Percentiles rank a stretch among this genome's conserved stretches.
These are phyloP conservation scores for Hippocampus barbouri DNA, from an alignment of 2,113 vertebrate species.

Conservation along the genomic window DNA sequence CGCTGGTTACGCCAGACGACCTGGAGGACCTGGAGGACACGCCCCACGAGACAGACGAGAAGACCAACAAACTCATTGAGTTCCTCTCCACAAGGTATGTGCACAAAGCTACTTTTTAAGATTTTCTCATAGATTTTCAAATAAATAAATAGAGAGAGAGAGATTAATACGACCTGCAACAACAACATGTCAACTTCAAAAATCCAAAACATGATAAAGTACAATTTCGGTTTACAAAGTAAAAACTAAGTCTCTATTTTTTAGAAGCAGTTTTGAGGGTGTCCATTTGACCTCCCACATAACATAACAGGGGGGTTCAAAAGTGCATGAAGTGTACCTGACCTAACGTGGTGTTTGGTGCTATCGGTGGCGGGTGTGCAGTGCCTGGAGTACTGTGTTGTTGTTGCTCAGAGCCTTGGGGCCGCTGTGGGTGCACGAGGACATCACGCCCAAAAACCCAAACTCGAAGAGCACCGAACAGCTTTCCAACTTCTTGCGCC, in stretches of 20 bases:
- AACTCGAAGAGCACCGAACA: slow-evolving; percentile 95
- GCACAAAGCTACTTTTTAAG: not conserved
- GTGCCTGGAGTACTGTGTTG: slow-evolving; percentile 77
- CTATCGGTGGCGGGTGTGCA: slow-evolving; percentile 72
- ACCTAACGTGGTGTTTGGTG: slow-evolving; percentile 62
- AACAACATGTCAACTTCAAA: no score
- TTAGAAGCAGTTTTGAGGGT: not conserved
- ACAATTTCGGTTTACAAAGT: not conserved
- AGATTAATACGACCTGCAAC: no score
- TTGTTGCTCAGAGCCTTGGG: slow-evolving; percentile 86
- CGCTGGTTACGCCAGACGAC: slow-evolving; percentile 91
- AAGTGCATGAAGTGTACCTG: not conserved
- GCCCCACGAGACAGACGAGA: slow-evolving; percentile 82
- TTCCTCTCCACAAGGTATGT: slow-evolving; percentile 93
- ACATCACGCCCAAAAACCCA: slow-evolving; percentile 97
- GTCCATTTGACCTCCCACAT: not conserved
- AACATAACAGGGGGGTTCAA: not conserved
- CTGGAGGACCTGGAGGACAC: slow-evolving; percentile 85
- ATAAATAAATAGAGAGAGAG: no score
- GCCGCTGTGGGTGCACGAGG: slow-evolving; percentile 97
- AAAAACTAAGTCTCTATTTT: not conserved
- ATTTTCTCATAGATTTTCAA: no score
- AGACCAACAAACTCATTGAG: slow-evolving; percentile 96
- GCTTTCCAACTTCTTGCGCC: slow-evolving; percentile 91
- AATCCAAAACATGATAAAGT: no score